A percentile compares a stretch with the other conserved stretches of the same genome.
These are phyloP conservation scores for Carlito syrichta DNA, from an alignment of 2,113 vertebrate species.

Conservation along the genomic window DNA sequence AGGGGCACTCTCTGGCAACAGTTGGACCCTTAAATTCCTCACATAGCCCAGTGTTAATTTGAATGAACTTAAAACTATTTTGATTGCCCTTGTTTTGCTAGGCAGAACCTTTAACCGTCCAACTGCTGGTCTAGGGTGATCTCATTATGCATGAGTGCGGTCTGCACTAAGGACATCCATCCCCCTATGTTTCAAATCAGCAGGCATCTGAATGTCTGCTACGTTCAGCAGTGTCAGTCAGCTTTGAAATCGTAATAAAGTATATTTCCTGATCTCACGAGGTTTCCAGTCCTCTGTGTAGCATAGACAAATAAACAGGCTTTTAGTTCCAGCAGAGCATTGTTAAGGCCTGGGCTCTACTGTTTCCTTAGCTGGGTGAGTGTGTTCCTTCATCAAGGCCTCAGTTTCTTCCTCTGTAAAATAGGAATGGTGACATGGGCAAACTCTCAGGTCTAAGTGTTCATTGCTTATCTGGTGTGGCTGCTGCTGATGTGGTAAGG, in stretches of 20 bases:
- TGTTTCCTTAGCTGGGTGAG: background rate
- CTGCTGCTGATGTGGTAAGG: background rate
- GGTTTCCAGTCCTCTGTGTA: background rate
- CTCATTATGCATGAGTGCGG: background rate
- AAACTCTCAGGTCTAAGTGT: background rate
- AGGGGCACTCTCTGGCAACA: background rate
- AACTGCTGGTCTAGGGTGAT: background rate
- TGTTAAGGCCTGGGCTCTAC: background rate
- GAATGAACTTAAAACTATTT: background rate
- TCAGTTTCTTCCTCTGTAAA: background rate
- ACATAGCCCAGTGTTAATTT: slow-evolving; percentile 15
- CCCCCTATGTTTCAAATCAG: background rate
- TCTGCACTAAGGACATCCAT: no score
- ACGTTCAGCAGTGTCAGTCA: no score
- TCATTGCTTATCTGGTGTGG: background rate
- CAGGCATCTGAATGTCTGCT: background rate
- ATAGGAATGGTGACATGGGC: background rate
- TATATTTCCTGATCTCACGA: background rate
- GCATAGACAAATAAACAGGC: background rate
- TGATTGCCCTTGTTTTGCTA: background rate
- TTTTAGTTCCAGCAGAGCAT: no score
- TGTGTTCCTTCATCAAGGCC: background rate
- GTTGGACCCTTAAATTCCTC: slow-evolving; percentile 31
- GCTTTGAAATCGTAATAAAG: background rate
- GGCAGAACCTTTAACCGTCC: background rate